Evolutionary conservation across 2,113 vertebrate genomes (phyloP), one percentile per base, ranked within the genome.

Genomic region (Colistium nudipinnis): DNA sequence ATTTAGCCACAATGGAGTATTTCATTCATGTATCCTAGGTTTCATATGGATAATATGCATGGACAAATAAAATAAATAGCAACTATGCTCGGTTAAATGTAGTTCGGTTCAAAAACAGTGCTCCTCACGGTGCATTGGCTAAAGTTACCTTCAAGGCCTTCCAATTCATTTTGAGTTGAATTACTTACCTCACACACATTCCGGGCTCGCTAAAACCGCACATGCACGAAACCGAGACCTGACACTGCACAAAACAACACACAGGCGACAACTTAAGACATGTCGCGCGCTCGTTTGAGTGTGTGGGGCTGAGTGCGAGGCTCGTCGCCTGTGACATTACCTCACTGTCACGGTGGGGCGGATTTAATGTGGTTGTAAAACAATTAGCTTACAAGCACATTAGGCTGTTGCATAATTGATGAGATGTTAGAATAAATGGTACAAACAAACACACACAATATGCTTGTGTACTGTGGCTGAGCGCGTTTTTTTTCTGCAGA

Each of bases 381-480:
- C 30, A 49, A 28, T 45, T 49, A 69, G 19, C 11, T 57, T 4
- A 35, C 0, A 9, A 24, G 7, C 52, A 44, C 17, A 31, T 68
- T 12, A 4, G 45, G n/a, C 11, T 30, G 3, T 17, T 66, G 4
- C 6, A 12, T 12, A 6, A 0, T 52, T n/a, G 13, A 4, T 45
- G 27, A 65, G n/a, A 48, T 44, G 39, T 49, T 14, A 33, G 38
- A 38, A 52, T 35, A 56, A 53, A 76, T 54, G 38, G 44, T 28
- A 66, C 1, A 44, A 13, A 12, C 4, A 31, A 0, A 48, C 38
- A 61, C 8, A 1, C 12, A 11, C 4, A 70, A 20, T 35, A 10
- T 5, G 17, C 59, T 39, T 28, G 36, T 48, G 0, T 36, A 48
- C 33, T 48, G 12, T 35, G 12, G 36, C 24, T 63, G 28, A 74